Evolutionary conservation across 2,113 vertebrate species (phyloP).

Genomic region (Motacilla alba): DNA sequence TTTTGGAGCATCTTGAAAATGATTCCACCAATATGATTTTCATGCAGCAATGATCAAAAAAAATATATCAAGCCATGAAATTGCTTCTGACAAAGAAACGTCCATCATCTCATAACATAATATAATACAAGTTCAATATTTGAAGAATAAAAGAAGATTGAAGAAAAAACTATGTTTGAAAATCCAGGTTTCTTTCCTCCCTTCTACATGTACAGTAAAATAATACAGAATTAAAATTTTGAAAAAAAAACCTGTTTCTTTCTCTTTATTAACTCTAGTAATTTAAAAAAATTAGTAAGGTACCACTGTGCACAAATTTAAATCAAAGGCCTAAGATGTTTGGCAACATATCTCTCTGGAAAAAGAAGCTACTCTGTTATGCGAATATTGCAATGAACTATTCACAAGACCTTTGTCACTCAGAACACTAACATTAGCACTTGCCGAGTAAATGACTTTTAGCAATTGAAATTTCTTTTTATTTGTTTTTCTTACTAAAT

Average conservation of each 20-base stretch:
- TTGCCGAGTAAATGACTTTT: constrained; percentile 31
- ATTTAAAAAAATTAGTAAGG: background rate
- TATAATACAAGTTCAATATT: background rate
- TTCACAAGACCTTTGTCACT: constrained; percentile 8
- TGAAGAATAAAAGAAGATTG: background rate
- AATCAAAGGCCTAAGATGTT: constrained; percentile 22
- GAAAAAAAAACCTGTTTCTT: background rate
- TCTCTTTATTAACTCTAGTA: background rate
- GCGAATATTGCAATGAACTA: constrained; percentile 37
- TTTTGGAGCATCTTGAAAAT: background rate
- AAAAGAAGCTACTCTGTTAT: constrained; percentile 24
- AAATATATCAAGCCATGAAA: constrained; percentile 31
- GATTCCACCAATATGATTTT: constrained; percentile 20
- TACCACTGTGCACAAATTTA: background rate
- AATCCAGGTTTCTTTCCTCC: background rate
- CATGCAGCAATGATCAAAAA: constrained; percentile 46
- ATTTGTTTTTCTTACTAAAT: constrained; percentile 30
- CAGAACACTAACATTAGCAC: constrained; percentile 8
- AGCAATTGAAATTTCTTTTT: constrained; percentile 20
- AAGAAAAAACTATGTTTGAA: background rate
- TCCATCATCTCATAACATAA: background rate
- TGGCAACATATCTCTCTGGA: background rate
- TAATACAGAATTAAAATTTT: background rate
- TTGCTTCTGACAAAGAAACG: constrained; percentile 3
- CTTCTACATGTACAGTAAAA: background rate